Percentiles rank a stretch among this genome's conserved stretches.
Conservation (phyloP, 35 echinoderm and acorn worm genomes). For the Strongylocentrotus purpuratus region DNA sequence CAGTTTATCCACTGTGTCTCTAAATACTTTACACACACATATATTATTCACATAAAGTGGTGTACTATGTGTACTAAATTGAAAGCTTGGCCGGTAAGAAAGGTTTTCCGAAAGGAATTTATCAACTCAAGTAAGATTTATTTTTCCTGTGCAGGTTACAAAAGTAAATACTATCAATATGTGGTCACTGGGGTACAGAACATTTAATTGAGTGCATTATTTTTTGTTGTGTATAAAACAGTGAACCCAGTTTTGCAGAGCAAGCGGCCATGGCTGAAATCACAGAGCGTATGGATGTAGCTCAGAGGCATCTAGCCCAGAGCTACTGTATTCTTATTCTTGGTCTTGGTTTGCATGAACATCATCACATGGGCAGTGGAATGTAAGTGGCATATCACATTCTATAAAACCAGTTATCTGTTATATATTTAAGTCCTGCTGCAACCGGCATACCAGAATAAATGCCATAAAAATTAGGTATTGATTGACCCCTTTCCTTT, state of each 20-base stretch:
- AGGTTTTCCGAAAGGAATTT: not conserved
- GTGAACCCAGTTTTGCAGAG: conserved; percentile 84
- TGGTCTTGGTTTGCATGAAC: conserved; percentile 74
- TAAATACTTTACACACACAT: too few species aligned
- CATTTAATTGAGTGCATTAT: not conserved
- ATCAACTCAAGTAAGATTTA: not conserved
- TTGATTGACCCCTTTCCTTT: too few species aligned
- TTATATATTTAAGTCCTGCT: not conserved
- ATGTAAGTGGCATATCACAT: conserved; percentile 52
- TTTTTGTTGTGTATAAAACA: conserved; percentile 24
- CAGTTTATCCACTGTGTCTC: too few species aligned
- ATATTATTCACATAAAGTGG: not conserved
- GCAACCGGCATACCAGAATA: too few species aligned
- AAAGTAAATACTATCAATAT: not conserved
- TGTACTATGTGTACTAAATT: not conserved
- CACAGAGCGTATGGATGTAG: conserved; percentile 65
- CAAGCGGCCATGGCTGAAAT: conserved; percentile 76
- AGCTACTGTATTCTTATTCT: conserved; percentile 94
- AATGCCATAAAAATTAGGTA: too few species aligned
- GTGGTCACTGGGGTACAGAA: not conserved
- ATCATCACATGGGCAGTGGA: conserved; percentile 96
- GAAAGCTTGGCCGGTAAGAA: not conserved
- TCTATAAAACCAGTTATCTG: not conserved
- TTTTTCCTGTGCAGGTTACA: not conserved
- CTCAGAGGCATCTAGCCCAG: conserved; percentile 76